These are phyloP conservation scores for Oreochromis niloticus DNA, from an alignment of 2,113 vertebrate genomes.

Conservation along the genomic window DNA sequence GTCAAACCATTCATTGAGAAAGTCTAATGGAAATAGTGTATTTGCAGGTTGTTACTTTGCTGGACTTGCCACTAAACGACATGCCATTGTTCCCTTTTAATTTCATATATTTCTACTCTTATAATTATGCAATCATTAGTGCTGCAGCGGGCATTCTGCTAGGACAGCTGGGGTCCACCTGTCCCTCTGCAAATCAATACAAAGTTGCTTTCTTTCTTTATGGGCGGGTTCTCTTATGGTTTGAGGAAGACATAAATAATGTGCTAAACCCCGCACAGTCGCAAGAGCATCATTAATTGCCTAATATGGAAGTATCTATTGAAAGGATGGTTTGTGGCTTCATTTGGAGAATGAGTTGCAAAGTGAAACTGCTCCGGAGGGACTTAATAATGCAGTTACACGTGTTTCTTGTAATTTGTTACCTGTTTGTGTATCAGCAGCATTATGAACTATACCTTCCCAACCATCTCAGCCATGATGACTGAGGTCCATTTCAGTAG, in stretches of 20 bases:
- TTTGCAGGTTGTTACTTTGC: neutral
- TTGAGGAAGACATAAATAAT: neutral
- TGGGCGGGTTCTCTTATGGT: neutral
- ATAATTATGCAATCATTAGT: neutral
- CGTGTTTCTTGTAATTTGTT: neutral
- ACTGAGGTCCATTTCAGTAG: neutral
- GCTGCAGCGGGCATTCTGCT: neutral
- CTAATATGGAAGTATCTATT: neutral
- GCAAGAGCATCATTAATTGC: neutral
- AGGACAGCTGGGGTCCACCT: neutral
- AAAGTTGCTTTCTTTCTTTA: neutral
- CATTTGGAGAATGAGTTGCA: neutral
- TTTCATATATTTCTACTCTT: neutral
- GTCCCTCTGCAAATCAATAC: neutral
- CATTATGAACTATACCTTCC: neutral
- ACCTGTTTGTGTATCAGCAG: neutral
- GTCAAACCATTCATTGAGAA: neutral
- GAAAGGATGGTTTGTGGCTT: neutral
- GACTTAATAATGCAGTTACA: neutral
- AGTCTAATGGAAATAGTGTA: neutral
- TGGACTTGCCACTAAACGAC: neutral
- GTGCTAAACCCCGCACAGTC: neutral
- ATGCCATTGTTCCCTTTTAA: neutral
- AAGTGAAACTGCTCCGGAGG: neutral
- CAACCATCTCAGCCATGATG: neutral